Evolutionary conservation across 1,140 invertebrate genomes (phyloP), one percentile per base, ranked within the genome.

Genomic region (Bombus balteatus): DNA sequence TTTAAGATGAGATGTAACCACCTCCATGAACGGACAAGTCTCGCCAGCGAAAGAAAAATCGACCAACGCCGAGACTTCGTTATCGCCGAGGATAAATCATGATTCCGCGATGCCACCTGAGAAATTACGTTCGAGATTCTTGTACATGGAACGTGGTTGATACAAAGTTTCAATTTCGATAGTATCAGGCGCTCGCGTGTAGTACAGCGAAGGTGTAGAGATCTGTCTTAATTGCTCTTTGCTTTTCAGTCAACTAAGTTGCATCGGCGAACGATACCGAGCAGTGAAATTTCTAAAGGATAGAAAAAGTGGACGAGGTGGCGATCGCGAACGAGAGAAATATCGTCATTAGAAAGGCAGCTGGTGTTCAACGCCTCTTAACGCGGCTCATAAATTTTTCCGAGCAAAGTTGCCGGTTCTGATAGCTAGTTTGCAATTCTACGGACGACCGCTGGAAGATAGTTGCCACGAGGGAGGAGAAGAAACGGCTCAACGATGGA

Each of bases 381-480:
- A 79, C 65, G 82, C 25, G 82, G 13, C n/a, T 79, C 74, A 62
- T 79, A 84, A 84, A 84, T 84, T 84, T 79, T 84, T 79, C n/a
- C 43, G 37, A n/a, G 47, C n/a, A 37, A 84, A 84, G 75, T 84
- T 79, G 37, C n/a, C 37, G 41, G 25, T n/a, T 37, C 53, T 37
- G 82, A 79, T 79, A 41, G 47, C 82, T 78, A 76, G 82, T 84
- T 79, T 84, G 82, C 82, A 83, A 79, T 84, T 84, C 75, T 68
- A 84, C 76, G 76, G 76, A 79, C 76, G 82, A 84, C 78, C 76
- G 82, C 25, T 59, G 37, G 47, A 37, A 79, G 82, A 84, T 71
- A 34, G 74, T 77, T 47, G 66, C 70, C 87, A 74, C 57, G 57
- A 18, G 41, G 70, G 41, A 12, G 39, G 73, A 72, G 57, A 70